Percentiles rank a stretch among this genome's conserved stretches.
Conservation (phyloP, 2,113 vertebrate genomes). For the Chrysemys picta region DNA sequence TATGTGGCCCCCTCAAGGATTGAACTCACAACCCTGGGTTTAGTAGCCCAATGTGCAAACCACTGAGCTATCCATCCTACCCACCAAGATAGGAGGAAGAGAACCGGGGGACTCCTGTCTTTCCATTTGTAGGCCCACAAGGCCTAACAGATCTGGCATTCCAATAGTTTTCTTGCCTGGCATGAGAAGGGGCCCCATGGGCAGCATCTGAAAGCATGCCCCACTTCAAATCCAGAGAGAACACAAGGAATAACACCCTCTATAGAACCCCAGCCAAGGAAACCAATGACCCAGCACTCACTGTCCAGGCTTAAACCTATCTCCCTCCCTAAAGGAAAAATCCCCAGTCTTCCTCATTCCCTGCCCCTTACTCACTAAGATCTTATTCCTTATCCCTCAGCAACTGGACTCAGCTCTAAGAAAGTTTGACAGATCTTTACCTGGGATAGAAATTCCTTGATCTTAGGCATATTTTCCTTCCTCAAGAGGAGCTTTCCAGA, state of each 20-base stretch:
- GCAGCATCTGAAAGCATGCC: not conserved
- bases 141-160: not conserved
- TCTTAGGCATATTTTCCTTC: not conserved
- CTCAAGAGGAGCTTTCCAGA: not conserved
- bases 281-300: rapidly evolving
- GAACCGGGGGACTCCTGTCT: not conserved
- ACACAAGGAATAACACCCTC: not conserved
- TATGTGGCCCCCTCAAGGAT: no score
- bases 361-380: not conserved
- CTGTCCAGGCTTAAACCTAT: not conserved
- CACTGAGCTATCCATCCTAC: no score
- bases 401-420: not conserved
- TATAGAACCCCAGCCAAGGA: not conserved
- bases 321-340: not conserved
- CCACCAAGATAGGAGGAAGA: no score
- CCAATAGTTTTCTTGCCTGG: not conserved
- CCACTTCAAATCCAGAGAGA: not conserved
- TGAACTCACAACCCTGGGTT: no score
- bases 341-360: not conserved
- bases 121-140: not conserved
- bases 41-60: no score
- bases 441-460: not conserved
- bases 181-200: not conserved
- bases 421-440: not conserved
- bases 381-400: not conserved